Conservation (phyloP, 2,113 vertebrate genomes). For the Girardinichthys multiradiatus region DNA sequence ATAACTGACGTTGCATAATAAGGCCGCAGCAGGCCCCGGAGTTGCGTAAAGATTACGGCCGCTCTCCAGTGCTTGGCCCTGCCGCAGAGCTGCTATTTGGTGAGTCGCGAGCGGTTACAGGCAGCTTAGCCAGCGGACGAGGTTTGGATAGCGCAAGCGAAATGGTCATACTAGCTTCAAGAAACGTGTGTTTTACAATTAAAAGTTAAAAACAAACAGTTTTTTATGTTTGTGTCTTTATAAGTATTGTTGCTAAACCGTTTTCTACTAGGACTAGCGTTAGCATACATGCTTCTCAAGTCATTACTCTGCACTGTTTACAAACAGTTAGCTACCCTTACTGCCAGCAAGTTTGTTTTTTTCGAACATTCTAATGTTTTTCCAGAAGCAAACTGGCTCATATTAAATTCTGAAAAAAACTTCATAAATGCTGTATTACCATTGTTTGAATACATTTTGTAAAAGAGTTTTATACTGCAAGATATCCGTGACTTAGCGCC, state of each 20-base stretch:
- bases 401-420: neutral
- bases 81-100: slow-evolving; percentile 54
- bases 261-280: slow-evolving; percentile 45
- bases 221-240: slow-evolving; percentile 6
- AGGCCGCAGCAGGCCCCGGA: slow-evolving; percentile 72
- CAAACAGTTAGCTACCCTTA: slow-evolving; percentile 45
- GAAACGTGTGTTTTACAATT: neutral
- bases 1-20: slow-evolving; percentile 67
- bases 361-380: neutral
- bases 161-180: neutral
- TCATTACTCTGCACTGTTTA: slow-evolving; percentile 40
- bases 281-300: slow-evolving; percentile 31
- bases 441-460: neutral
- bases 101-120: slow-evolving; percentile 56
- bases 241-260: slow-evolving; percentile 14
- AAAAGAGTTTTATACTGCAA: neutral
- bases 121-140: neutral
- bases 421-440: neutral
- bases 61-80: slow-evolving; percentile 57
- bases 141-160: neutral
- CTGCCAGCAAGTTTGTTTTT: neutral
- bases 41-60: slow-evolving; percentile 69
- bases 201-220: neutral
- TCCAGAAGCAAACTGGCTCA: neutral
- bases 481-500: neutral